Evolutionary conservation across 1,140 invertebrate genomes (phyloP).

Genomic region (Hyles vespertilio): DNA sequence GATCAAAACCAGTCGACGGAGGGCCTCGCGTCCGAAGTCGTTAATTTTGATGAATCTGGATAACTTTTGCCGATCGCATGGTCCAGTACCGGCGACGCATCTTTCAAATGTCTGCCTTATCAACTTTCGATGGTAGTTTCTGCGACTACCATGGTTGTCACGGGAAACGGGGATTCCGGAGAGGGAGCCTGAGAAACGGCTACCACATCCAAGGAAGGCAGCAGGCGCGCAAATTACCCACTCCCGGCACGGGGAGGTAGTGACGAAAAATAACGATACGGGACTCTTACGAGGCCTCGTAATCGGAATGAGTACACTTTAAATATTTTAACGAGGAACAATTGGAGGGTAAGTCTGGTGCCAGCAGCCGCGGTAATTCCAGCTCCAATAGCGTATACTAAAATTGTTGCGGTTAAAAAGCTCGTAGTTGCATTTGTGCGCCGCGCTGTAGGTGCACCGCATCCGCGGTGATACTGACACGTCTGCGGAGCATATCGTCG

Average conservation of each 20-base stretch:
- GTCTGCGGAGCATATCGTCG: conserved; percentile 66
- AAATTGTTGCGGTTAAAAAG: conserved; percentile 83
- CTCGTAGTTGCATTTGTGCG: too few species aligned
- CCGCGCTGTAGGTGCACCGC: too few species aligned
- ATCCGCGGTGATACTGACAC: conserved; percentile 69
- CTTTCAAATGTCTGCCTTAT: conserved; percentile 93
- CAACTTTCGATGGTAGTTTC: conserved; percentile 89
- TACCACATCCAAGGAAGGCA: conserved; percentile 95
- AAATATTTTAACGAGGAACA: conserved; percentile 76
- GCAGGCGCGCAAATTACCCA: conserved; percentile 93
- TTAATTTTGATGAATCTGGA: conserved; percentile 85
- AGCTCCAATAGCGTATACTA: conserved; percentile 94
- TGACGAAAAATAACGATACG: conserved; percentile 93
- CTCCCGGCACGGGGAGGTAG: conserved; percentile 86
- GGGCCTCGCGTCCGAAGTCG: conserved; percentile 75
- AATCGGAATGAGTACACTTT: conserved; percentile 94
- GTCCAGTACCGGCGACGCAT: conserved; percentile 84
- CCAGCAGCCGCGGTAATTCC: conserved; percentile 94
- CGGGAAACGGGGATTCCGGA: conserved; percentile 86
- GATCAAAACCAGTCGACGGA: conserved; percentile 75
- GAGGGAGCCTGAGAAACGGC: conserved; percentile 93
- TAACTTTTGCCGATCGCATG: conserved; percentile 88
- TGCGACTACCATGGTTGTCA: conserved; percentile 87
- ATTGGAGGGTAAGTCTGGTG: conserved; percentile 91
- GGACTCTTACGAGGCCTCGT: conserved; percentile 85